Base-by-base conservation (phyloP, 1,140 invertebrate species). In the Pseudomyrmex cubaensis region DNA sequence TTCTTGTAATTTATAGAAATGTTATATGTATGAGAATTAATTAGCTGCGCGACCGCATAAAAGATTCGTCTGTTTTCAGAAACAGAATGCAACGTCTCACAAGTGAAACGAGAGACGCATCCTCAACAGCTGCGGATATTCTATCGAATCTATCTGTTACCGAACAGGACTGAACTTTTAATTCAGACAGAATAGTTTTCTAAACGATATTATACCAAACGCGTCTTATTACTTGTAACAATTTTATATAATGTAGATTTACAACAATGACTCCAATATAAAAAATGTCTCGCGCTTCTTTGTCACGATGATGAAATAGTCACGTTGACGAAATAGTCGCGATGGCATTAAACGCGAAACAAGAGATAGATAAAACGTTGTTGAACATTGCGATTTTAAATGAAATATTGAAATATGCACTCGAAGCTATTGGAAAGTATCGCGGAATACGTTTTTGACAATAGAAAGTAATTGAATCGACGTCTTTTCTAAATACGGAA, bases 71-170 rank as follows among this genome's bases (percentile, higher is more conserved):
- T 82, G n/a, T 78, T 88, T 87, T 54, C 78, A 92, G 91, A 63
- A 87, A 82, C 66, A 80, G 63, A 12, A 59, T 35, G 44, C 54
- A 57, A 70, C 66, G 86, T 17, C 25, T 82, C 12, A 5, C 35
- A 35, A 87, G 57, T 15, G 87, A 92, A 78, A 69, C 66, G 2
- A 89, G 84, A 57, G 76, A 86, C 35, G 54, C 83, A 12, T 83
- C 90, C 54, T 76, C 90, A 48, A 83, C 86, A 25, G 67, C 82
- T 35, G 44, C 85, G 12, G 87, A 90, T 25, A 62, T 80, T 17
- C 64, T 86, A 50, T 52, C 83, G 1, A 87, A 69, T 25, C 46
- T 54, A 62, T 86, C 72, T 66, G 83, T 86, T 76, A 62, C 48
- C 63, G 85, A 91, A 35, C 85, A 57, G 83, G 77, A 63, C 35